Evolutionary conservation across 1,140 invertebrate genomes (phyloP).

Genomic region (Aradophagus sp.): DNA sequence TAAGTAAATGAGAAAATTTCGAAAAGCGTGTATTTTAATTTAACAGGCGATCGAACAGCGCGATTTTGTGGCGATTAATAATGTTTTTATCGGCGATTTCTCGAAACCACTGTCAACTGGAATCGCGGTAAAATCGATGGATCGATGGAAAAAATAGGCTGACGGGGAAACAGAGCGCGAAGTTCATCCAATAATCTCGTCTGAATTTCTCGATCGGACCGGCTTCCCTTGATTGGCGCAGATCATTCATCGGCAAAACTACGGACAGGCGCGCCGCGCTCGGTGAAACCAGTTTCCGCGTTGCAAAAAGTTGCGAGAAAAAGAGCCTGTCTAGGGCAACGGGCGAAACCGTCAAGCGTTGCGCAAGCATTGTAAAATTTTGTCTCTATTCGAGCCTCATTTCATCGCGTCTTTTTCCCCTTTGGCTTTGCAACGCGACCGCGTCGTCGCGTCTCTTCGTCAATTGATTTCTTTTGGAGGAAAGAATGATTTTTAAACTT

Average conservation of each 20-base stretch:
- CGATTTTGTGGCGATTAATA: too few relatives aligned
- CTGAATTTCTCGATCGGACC: conserved; percentile 31
- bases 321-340: conserved; percentile 47
- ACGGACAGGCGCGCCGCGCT: conserved; percentile 23
- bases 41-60: too few relatives aligned
- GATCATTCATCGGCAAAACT: conserved; percentile 50
- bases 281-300: conserved; percentile 51
- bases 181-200: conserved; percentile 45
- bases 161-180: conserved; percentile 25
- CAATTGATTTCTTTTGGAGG: too few relatives aligned
- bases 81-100: background rate
- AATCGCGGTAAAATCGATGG: background rate
- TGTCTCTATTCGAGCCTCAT: conserved; percentile 31
- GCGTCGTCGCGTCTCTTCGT: too few relatives aligned
- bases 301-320: conserved; percentile 49
- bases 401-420: conserved; percentile 34
- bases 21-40: too few relatives aligned
- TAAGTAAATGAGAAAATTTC: too few relatives aligned
- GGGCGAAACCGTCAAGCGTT: conserved; percentile 47
- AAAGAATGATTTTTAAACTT: too few relatives aligned
- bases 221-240: conserved; percentile 46
- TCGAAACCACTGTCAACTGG: background rate
- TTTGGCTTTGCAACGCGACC: too few relatives aligned
- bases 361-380: conserved; percentile 54
- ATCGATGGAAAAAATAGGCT: conserved; percentile 2